These are phyloP conservation scores for Charanyca ferruginea DNA, from an alignment of 2,888 invertebrate genomes.

Conservation along the genomic window DNA sequence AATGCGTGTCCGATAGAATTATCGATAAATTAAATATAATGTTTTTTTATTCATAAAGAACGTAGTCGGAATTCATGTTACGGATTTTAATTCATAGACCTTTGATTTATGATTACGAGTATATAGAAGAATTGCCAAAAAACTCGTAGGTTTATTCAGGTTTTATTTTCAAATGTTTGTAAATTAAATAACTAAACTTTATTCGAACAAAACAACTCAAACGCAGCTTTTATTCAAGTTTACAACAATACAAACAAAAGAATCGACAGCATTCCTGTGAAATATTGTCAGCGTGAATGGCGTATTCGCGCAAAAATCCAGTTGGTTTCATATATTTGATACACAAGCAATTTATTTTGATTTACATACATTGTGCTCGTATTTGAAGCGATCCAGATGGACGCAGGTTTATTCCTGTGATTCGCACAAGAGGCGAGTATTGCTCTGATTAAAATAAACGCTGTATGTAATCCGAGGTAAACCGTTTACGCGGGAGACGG, in stretches of 20 bases:
- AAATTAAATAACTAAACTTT: constrained; percentile 38
- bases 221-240: constrained; percentile 35
- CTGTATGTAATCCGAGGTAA: constrained; percentile 84
- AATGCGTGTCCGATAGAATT: constrained; percentile 22
- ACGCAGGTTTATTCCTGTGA: constrained; percentile 64
- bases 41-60: no score
- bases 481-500: constrained; percentile 82
- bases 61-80: no score
- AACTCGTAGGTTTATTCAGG: constrained; percentile 1
- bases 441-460: constrained; percentile 84
- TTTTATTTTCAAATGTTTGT: constrained; percentile 30
- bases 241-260: constrained; percentile 45
- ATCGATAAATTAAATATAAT: constrained; percentile 4
- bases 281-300: constrained; percentile 41
- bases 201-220: constrained; percentile 22
- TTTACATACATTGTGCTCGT: constrained; percentile 47
- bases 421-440: constrained; percentile 61
- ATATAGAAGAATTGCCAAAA: constrained; percentile 7
- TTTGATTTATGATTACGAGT: constrained; percentile 46
- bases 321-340: constrained; percentile 42
- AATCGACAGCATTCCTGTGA: constrained; percentile 40
- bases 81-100: constrained; percentile 22
- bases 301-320: constrained; percentile 45
- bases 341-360: constrained; percentile 54
- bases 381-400: constrained; percentile 59